Conservation (phyloP, 2,113 vertebrate species). For the Camelus bactrianus region DNA sequence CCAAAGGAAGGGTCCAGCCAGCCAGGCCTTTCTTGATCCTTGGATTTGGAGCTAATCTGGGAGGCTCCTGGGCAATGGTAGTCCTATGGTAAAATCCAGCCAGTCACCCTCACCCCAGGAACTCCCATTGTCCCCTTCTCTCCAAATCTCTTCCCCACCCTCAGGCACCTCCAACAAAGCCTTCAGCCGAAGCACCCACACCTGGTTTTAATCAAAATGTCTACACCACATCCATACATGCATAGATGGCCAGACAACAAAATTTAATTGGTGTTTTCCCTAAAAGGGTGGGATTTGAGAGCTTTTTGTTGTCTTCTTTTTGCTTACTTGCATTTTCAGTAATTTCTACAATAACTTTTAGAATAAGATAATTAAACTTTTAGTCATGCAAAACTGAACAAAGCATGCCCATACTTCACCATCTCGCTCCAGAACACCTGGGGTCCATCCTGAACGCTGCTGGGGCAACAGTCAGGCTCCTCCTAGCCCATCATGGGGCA, state of each 20-base stretch:
- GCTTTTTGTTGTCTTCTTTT: neutral
- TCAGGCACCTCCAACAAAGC: conserved; percentile 1
- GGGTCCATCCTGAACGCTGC: neutral
- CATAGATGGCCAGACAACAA: neutral
- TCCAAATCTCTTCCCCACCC: neutral
- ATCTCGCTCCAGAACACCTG: neutral
- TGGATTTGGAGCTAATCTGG: neutral
- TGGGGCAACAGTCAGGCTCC: neutral
- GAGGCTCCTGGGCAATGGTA: neutral
- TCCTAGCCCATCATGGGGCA: neutral
- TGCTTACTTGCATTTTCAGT: neutral
- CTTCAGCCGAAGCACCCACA: neutral
- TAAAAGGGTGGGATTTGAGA: neutral
- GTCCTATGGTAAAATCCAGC: neutral
- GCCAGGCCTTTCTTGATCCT: neutral
- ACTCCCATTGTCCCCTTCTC: neutral
- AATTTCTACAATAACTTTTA: neutral
- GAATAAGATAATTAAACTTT: neutral
- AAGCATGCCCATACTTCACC: conserved; percentile 30
- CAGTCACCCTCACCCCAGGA: neutral
- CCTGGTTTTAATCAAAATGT: conserved; percentile 26
- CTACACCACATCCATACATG: neutral
- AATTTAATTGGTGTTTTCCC: neutral
- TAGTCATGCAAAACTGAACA: neutral
- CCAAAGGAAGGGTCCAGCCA: neutral